Conservation (phyloP, 1,140 invertebrate genomes). For the Eumaeus atala region DNA sequence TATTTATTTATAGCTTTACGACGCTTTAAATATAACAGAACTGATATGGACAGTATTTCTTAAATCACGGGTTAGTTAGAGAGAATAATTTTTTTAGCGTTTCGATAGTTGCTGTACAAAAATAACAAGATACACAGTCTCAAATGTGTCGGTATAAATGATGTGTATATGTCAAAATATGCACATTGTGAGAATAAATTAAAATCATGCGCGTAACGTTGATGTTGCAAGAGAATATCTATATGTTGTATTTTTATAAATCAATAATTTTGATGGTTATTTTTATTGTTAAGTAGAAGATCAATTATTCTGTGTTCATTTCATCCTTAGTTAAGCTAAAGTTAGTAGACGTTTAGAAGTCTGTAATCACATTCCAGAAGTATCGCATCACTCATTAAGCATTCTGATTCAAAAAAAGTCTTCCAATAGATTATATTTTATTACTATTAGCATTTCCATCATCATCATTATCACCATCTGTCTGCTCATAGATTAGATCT, state of each 20-base stretch:
- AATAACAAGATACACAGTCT: no score
- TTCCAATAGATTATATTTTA: slow-evolving; percentile 68
- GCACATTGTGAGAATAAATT: no score
- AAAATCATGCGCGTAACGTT: no score
- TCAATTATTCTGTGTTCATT: slow-evolving; percentile 47
- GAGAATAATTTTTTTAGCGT: slow-evolving; percentile 48
- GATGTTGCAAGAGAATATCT: no score
- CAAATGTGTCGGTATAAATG: no score
- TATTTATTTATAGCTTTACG: slow-evolving; percentile 73
- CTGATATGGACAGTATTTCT: slow-evolving; percentile 54
- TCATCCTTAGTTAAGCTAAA: slow-evolving; percentile 33
- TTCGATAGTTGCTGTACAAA: no score
- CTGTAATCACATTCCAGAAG: slow-evolving; percentile 47
- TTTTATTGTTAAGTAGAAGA: slow-evolving; percentile 38
- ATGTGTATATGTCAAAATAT: no score
- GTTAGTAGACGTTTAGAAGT: slow-evolving; percentile 32
- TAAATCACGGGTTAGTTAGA: slow-evolving; percentile 53
- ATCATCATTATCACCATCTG: slow-evolving; percentile 16
- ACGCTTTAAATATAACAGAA: slow-evolving; percentile 57
- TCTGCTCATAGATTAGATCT: not conserved
- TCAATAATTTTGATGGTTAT: slow-evolving; percentile 23
- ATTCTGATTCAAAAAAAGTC: slow-evolving; percentile 56
- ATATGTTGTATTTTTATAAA: slow-evolving; percentile 49
- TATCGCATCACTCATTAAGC: slow-evolving; percentile 30
- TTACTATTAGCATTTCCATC: slow-evolving; percentile 21